Evolutionary conservation across 2,888 invertebrate species (phyloP).

Genomic region (Synanthedon myopaeformis): DNA sequence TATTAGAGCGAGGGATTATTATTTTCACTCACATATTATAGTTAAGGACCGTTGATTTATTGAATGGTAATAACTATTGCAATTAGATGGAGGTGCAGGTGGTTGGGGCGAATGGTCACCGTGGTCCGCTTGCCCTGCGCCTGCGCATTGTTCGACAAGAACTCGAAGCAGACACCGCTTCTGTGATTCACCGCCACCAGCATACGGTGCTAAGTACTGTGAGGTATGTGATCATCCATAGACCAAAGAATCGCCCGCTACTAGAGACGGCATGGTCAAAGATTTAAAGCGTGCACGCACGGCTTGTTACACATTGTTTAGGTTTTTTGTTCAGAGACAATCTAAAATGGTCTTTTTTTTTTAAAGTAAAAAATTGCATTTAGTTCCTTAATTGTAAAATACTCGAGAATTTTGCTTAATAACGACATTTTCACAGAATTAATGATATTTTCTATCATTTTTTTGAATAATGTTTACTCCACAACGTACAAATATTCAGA

Average conservation of each 20-base stretch:
- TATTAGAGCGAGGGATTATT: neutral
- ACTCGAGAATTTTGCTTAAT: no score
- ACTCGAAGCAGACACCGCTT: slow-evolving; percentile 86
- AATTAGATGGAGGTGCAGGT: slow-evolving; percentile 79
- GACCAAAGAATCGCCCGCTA: neutral
- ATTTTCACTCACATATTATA: no score
- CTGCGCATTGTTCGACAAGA: slow-evolving; percentile 64
- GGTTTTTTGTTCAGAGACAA: neutral
- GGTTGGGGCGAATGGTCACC: slow-evolving; percentile 84
- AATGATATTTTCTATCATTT: no score
- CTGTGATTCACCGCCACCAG: slow-evolving; percentile 89
- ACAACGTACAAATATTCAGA: no score
- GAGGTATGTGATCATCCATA: slow-evolving; percentile 67
- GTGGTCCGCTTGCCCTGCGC: slow-evolving; percentile 89
- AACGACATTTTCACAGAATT: no score
- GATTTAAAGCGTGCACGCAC: no score
- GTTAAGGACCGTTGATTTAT: no score
- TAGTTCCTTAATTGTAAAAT: no score
- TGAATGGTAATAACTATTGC: neutral
- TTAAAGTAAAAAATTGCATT: no score
- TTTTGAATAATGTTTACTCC: no score
- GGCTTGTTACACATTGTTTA: neutral
- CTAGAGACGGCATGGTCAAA: no score
- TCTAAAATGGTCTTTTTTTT: neutral
- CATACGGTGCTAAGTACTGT: slow-evolving; percentile 90